Evolutionary conservation across 2,797 vertebrate species (phyloP).

Genomic region (Gobionotothen gibberifrons): DNA sequence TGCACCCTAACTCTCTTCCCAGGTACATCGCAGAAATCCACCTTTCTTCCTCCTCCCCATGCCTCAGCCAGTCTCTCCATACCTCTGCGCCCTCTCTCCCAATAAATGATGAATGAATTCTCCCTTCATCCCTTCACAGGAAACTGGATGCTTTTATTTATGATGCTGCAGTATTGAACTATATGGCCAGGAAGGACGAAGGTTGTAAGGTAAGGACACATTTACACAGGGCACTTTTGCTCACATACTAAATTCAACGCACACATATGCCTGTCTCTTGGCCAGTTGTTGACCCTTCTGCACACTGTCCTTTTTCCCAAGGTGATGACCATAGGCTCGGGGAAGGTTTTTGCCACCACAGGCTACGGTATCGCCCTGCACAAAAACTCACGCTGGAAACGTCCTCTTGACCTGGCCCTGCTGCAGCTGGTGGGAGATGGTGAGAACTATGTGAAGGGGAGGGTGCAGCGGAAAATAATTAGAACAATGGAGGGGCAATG

Average conservation of each 20-base stretch:
- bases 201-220: conserved; percentile 92
- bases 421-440: conserved; percentile 95
- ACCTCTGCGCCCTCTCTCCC: conserved; percentile 41
- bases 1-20: conserved; percentile 51
- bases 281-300: conserved; percentile 23
- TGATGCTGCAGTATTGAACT: conserved; percentile 94
- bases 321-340: conserved; percentile 95
- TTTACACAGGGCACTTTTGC: conserved; percentile 1
- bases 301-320: conserved; percentile 56
- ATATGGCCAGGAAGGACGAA: conserved; percentile 96
- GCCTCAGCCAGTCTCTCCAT: conserved; percentile 43
- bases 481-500: conserved; percentile 44
- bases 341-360: conserved; percentile 95
- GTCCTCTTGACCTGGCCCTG: conserved; percentile 92
- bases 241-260: conserved; percentile 12
- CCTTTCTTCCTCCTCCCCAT: conserved; percentile 43
- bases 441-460: conserved; percentile 70
- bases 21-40: conserved; percentile 43
- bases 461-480: conserved; percentile 50
- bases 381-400: conserved; percentile 95
- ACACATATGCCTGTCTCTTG: background rate
- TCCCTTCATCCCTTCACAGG: conserved; percentile 80
- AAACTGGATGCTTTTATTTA: conserved; percentile 97
- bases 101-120: conserved; percentile 76
- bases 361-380: conserved; percentile 95